phyloP scores from a whole-genome alignment of 2,888 invertebrate genomes.

The Aspidapion aeneum region DNA sequence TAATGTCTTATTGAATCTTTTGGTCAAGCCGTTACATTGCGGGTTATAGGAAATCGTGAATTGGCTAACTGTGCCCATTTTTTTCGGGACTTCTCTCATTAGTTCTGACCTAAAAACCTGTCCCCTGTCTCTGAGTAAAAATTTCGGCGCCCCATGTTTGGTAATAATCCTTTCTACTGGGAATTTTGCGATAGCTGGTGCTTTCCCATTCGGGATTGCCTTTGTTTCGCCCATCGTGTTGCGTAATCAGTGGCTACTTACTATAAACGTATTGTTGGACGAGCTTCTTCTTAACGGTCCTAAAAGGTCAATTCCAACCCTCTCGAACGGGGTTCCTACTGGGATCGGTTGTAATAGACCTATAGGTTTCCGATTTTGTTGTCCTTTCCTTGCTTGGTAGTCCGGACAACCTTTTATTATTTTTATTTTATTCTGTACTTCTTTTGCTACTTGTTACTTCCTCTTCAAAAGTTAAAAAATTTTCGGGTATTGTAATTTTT shows the following conservation, averaged over 20 bases:
- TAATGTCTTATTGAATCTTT: conserved; percentile 30
- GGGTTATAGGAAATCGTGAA: conserved; percentile 23
- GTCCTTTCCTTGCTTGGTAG: conserved; percentile 27
- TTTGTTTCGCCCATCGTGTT: conserved; percentile 26
- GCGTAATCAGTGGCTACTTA: conserved; percentile 34
- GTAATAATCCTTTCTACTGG: conserved; percentile 24
- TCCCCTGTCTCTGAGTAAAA: conserved; percentile 10
- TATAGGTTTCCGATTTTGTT: conserved; percentile 21
- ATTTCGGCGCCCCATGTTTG: conserved; percentile 14
- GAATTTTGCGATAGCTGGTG: conserved; percentile 25
- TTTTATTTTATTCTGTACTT: too few species aligned
- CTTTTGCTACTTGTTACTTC: too few species aligned
- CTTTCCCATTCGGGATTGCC: conserved; percentile 26
- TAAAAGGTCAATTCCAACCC: conserved; percentile 22
- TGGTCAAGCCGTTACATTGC: conserved; percentile 25
- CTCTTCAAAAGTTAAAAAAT: too few species aligned
- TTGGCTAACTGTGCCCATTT: conserved; percentile 23
- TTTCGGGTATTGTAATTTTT: too few species aligned
- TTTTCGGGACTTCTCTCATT: too few species aligned
- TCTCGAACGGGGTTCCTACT: conserved; percentile 18
- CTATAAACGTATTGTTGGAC: conserved; percentile 27
- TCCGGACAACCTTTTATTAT: conserved; percentile 23
- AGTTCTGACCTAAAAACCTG: conserved; percentile 21
- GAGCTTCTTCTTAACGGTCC: conserved; percentile 28
- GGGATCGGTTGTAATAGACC: conserved; percentile 26